Conservation (phyloP, 2,113 vertebrate genomes). For the Triplophysa rosa region DNA sequence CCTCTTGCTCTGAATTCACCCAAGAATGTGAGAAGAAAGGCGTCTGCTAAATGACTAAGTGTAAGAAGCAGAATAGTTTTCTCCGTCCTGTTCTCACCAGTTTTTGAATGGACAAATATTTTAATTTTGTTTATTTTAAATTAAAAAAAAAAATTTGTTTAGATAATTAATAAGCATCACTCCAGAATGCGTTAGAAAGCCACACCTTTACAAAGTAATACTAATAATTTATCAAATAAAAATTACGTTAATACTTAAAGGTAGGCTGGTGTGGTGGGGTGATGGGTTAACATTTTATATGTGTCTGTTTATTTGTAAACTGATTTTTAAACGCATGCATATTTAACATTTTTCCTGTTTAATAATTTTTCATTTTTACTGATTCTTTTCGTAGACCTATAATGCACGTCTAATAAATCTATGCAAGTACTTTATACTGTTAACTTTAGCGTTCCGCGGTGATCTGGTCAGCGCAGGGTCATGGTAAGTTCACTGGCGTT, state of each 20-base stretch:
- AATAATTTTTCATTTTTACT: neutral
- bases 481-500: constrained; percentile 37
- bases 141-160: too few species aligned
- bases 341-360: neutral
- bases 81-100: neutral
- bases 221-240: neutral
- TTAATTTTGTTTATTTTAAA: neutral
- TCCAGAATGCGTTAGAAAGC: neutral
- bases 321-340: too few species aligned
- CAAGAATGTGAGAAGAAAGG: constrained; percentile 57
- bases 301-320: too few species aligned
- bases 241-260: too few species aligned
- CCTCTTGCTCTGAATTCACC: constrained; percentile 69
- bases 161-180: neutral
- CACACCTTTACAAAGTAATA: neutral
- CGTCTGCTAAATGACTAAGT: too few species aligned
- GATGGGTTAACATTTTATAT: too few species aligned
- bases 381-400: neutral
- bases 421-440: neutral
- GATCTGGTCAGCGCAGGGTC: constrained; percentile 28
- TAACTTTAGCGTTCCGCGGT: neutral
- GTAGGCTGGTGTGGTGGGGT: too few species aligned
- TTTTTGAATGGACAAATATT: neutral
- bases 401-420: neutral
- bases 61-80: constrained; percentile 39